Evolutionary conservation across 2,888 invertebrate genomes (phyloP).

Genomic region (Dugesia japonica): DNA sequence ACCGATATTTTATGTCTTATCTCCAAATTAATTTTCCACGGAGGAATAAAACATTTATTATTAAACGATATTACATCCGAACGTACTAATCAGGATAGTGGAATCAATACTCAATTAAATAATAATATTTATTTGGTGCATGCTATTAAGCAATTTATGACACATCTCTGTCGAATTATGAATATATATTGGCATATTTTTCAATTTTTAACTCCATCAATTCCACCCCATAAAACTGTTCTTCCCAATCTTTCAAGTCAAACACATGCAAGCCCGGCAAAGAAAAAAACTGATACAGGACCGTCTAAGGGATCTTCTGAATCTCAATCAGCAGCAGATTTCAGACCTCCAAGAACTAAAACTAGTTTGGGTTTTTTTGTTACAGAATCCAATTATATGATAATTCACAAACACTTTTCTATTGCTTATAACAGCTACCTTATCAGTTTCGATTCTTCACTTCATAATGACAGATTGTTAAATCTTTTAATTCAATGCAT

Average conservation of each 20-base stretch:
- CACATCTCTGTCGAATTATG: neutral
- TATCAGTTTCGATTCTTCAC: conserved; percentile 6
- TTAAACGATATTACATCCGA: neutral
- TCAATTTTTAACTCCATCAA: conserved; percentile 3
- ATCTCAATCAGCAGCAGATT: neutral
- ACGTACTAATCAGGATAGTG: neutral
- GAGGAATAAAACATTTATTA: neutral
- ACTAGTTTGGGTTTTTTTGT: neutral
- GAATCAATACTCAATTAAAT: conserved; percentile 1
- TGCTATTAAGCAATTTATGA: neutral
- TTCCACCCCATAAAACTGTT: neutral
- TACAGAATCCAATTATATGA: neutral
- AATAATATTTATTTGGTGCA: neutral
- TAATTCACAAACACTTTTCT: neutral
- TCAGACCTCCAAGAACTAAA: neutral
- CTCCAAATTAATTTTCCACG: neutral
- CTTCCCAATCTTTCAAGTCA: conserved; percentile 3
- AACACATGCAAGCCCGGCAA: neutral
- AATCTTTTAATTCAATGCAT: neutral
- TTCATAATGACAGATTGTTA: neutral
- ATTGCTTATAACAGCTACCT: neutral
- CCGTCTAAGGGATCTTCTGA: neutral
- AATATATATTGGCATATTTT: conserved; percentile 8
- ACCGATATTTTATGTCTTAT: neutral
- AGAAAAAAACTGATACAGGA: neutral